Percentiles rank a stretch among this genome's conserved stretches.
Evolutionary conservation across 2,888 invertebrate species (phyloP).

Genomic region (Blera fallax): DNA sequence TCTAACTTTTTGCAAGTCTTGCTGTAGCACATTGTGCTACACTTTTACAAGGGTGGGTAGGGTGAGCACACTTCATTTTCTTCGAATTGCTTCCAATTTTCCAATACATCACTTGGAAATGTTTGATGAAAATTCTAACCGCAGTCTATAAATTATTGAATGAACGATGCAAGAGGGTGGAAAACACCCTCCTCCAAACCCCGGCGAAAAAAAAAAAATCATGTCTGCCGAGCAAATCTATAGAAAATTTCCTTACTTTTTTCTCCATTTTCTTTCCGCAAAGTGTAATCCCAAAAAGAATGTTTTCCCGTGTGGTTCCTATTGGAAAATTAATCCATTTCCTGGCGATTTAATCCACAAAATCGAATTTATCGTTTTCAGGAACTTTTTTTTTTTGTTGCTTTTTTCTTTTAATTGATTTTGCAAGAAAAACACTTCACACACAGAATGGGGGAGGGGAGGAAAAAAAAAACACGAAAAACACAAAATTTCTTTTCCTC

Average conservation of each 20-base stretch:
- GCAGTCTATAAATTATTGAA: background rate
- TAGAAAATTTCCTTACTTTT: conserved; percentile 59
- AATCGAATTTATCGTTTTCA: conserved; percentile 11
- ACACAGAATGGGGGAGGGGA: conserved; percentile 22
- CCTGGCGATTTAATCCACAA: conserved; percentile 24
- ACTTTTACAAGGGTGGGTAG: background rate
- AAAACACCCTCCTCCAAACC: background rate
- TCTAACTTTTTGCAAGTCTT: background rate
- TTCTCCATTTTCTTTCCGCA: conserved; percentile 47
- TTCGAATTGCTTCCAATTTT: background rate
- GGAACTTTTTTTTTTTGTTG: background rate
- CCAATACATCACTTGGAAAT: background rate
- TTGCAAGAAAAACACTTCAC: conserved; percentile 24
- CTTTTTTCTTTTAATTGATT: background rate
- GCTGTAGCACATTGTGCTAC: background rate
- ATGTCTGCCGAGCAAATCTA: conserved; percentile 30
- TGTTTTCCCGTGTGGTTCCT: conserved; percentile 3
- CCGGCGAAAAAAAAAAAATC: conserved; percentile 6
- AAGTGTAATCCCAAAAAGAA: conserved; percentile 51
- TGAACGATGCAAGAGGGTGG: background rate
- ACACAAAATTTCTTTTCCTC: conserved; percentile 10
- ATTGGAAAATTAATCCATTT: conserved; percentile 24
- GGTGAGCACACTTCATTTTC: background rate
- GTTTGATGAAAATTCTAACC: background rate
- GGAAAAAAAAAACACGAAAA: conserved; percentile 9